Evolutionary conservation across 2,797 vertebrate genomes (phyloP).

Genomic region (Silurus lanzhouensis): DNA sequence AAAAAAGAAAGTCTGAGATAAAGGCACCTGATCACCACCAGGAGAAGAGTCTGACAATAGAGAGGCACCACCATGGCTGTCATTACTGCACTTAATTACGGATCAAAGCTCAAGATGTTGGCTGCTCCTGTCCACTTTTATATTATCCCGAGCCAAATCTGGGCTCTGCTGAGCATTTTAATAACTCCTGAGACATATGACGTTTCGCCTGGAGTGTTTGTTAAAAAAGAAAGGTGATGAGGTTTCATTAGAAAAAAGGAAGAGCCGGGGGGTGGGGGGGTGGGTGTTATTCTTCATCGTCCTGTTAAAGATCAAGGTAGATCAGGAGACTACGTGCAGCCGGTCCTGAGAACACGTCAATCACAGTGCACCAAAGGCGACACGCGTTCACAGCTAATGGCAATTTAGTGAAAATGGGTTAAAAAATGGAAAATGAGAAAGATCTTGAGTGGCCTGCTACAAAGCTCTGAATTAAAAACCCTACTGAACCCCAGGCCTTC

Average conservation of each 20-base stretch:
- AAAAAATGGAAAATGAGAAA: too few species aligned
- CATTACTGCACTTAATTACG: slow-evolving; percentile 34
- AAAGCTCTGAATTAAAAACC: too few species aligned
- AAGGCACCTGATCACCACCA: slow-evolving; percentile 14
- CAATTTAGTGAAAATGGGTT: not conserved
- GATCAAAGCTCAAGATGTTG: slow-evolving; percentile 41
- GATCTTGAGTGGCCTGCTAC: too few species aligned
- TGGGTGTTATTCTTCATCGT: not conserved
- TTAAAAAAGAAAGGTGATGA: slow-evolving; percentile 2
- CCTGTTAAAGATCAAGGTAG: not conserved
- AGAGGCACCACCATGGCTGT: slow-evolving; percentile 22
- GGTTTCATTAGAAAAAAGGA: not conserved
- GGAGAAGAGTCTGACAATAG: not conserved
- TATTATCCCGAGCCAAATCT: slow-evolving; percentile 23
- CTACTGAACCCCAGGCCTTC: too few species aligned
- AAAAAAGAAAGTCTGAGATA: not conserved
- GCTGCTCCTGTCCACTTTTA: slow-evolving; percentile 5
- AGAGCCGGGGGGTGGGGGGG: not conserved
- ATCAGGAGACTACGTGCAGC: not conserved
- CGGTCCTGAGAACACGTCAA: not conserved
- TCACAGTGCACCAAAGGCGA: not conserved
- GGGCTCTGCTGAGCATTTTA: slow-evolving; percentile 2
- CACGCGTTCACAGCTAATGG: not conserved
- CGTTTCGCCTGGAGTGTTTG: not conserved
- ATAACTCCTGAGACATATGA: not conserved